Evolutionary conservation across 2,797 vertebrate genomes (phyloP), one percentile per base, ranked within the genome.

Genomic region (Tangara arthus): DNA sequence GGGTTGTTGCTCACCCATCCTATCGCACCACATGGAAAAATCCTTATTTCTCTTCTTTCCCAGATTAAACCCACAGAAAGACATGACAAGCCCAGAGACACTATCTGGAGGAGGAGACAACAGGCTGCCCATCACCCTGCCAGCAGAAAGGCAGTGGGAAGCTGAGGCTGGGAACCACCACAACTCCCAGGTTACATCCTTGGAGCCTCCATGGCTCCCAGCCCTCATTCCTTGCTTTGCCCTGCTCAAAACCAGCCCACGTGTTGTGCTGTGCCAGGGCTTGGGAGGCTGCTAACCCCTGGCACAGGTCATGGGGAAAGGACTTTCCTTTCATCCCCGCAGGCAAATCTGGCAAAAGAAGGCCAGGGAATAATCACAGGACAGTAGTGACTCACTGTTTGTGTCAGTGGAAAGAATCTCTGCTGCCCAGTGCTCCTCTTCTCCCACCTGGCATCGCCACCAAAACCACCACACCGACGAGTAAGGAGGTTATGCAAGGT

Each of bases 391-490:
- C 85, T 92, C 92, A 94, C 70, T 77, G 56, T 89, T 93, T 82
- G 87, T 94, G 92, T 94, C 86, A 84, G 80, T 12, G 87, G 96
- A 96, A 94, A 95, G 82, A 96, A 96, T 92, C 85, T 86, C 82
- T 77, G 61, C 85, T 93, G 87, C 85, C 84, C 80, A 89, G 69
- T 39, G 76, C 85, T 95, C 66, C 66, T 93, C 87, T 94, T 94
- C 85, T 97, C 94, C 89, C 95, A 95, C 94, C 89, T 97, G 96
- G 95, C 89, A 97, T 63, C 8, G 0, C 73, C 91, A 92, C 82
- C 82, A 87, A 95, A 95, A 93, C 87, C 90, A 92, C 90, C 68
- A 53, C 83, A 91, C 56, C 70, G 21, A 88, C 3, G 7, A 70
- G 28, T 47, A 19, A 81, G 77, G 80, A 94, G 91, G 56, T 94